Base-by-base conservation (phyloP, 2,888 invertebrate species). In the Lacanobia wlatinum region DNA sequence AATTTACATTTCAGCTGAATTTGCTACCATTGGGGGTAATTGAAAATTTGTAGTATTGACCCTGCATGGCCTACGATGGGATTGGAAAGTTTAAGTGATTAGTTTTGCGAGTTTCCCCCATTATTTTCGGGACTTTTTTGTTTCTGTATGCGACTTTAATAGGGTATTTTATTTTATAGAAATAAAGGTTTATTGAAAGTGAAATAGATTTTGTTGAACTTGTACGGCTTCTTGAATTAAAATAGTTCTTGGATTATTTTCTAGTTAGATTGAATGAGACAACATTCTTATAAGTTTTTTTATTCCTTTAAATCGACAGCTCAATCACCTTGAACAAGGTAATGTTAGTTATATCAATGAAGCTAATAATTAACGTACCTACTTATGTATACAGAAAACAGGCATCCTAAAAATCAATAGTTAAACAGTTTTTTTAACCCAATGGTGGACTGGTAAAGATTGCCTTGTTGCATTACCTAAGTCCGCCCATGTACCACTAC, bases 11-110 rank as follows among this genome's bases (percentile, higher is more conserved):
- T 94, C 91, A 95, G 95, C 95, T 94, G 95, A 96, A 96, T 96
- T 96, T 96, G 96, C 95, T 94, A 94, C 92, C 93, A 91, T 93
- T 91, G 91, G 88, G 94, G 93, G 94, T 95, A 96, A 96, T 96
- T 96, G 96, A 96, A 96, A 96, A 96, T 96, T 96, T 96, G 96
- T 95, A 95, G 94, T 95, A 95, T 95, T 94, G 95, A 93, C 93
- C 92, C 90, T 89, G 89, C 91, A 92, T 91, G 91, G 93, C 92
- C 92, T 92, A 91, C 90, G 89, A 90, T 88, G 87, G 87, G 83
- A 89, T 90, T 87, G 88, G 85, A 80, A 83, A 86, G 82, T 90
- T 85, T 91, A 92, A 92, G 91, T 91, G 92, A 93, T 95, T 93
- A 93, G 92, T 93, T 93, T 89, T 81, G 85, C 82, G 82, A 80